These are phyloP conservation scores for Micromys minutus DNA, from an alignment of 2,113 vertebrate genomes.

Conservation along the genomic window DNA sequence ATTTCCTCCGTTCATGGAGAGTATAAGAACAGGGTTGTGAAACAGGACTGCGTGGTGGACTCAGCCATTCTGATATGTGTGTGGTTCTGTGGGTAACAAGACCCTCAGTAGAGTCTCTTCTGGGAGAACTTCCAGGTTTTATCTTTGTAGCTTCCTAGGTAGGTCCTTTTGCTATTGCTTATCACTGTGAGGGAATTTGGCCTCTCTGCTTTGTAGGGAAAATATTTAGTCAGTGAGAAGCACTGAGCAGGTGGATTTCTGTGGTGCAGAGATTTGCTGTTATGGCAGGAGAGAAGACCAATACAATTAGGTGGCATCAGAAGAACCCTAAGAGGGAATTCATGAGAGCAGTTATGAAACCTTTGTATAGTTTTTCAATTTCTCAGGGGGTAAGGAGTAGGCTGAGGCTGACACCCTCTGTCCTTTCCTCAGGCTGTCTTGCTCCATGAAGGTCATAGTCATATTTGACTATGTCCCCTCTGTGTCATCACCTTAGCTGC, in stretches of 20 bases:
- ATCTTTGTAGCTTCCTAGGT: background rate
- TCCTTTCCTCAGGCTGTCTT: background rate
- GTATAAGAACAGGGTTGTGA: background rate
- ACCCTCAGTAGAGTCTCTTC: background rate
- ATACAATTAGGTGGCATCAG: background rate
- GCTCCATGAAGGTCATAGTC: background rate
- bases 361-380: background rate
- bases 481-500: background rate
- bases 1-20: background rate
- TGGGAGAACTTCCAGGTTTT: background rate
- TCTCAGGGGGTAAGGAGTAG: background rate
- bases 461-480: background rate
- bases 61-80: accelerated
- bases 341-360: background rate
- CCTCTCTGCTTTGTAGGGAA: background rate
- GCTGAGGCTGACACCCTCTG: background rate
- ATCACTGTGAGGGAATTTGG: background rate
- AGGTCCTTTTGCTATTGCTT: background rate
- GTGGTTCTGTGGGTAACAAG: background rate
- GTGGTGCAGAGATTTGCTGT: background rate
- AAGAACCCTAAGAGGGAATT: background rate
- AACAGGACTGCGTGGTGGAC: no score
- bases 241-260: background rate
- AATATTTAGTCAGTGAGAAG: background rate
- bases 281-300: background rate